Conservation (phyloP, 2,888 invertebrate species). For the Pharmacophagus antenor region DNA sequence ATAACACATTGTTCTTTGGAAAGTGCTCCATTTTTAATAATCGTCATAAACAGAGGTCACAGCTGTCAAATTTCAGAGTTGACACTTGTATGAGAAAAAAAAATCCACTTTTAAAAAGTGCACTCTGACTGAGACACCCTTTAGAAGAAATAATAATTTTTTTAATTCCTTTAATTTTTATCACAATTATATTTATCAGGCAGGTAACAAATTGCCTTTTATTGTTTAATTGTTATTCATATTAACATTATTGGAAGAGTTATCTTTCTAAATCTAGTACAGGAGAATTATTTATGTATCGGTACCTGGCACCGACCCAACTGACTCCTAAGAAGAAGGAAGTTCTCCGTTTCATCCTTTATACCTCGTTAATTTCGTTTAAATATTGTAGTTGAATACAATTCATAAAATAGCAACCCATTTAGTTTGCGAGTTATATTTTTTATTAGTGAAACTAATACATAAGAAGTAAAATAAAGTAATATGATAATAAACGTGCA, state of each 20-base stretch:
- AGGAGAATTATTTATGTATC: constrained; percentile 19
- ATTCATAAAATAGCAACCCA: constrained; percentile 6
- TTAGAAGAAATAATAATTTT: too few species aligned
- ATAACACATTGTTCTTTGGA: too few species aligned
- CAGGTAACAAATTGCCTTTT: too few species aligned
- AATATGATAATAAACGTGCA: neutral
- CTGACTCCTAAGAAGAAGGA: constrained; percentile 17
- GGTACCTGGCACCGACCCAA: constrained; percentile 21
- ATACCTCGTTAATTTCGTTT: constrained; percentile 23
- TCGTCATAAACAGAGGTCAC: too few species aligned
- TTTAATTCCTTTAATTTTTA: too few species aligned
- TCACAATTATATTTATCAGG: too few species aligned
- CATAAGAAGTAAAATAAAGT: neutral
- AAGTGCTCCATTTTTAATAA: too few species aligned
- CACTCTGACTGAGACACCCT: too few species aligned
- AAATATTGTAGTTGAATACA: constrained; percentile 17
- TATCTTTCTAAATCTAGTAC: constrained; percentile 14
- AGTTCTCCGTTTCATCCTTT: constrained; percentile 20
- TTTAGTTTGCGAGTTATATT: neutral
- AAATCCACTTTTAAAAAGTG: too few species aligned
- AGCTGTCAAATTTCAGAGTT: too few species aligned
- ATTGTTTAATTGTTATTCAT: constrained; percentile 17
- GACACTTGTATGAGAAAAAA: too few species aligned
- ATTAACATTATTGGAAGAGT: neutral
- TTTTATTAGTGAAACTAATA: neutral